Percentiles rank a stretch among this genome's conserved stretches.
phyloP scores from a whole-genome alignment of 2,113 vertebrate genomes.

The Ovibos moschatus region DNA sequence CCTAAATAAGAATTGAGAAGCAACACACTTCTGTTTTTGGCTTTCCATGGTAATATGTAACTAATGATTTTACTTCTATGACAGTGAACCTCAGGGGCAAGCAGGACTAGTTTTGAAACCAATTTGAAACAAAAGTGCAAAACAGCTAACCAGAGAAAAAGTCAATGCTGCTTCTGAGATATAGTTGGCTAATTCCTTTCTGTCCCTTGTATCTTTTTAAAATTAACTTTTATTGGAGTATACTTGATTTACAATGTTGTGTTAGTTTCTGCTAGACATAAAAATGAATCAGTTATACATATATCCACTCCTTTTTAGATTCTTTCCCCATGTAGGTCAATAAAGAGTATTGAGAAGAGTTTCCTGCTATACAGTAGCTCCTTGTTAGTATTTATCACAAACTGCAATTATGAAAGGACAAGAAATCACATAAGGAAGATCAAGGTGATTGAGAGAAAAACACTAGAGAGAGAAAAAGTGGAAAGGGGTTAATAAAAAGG shows the following conservation, averaged over 20 bases:
- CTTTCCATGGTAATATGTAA: neutral
- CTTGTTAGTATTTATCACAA: neutral
- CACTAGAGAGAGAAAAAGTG: neutral
- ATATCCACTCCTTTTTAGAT: neutral
- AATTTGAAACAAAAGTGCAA: neutral
- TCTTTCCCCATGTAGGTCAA: neutral
- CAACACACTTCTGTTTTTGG: neutral
- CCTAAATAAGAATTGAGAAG: neutral
- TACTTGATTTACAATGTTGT: neutral
- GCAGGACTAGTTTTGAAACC: neutral
- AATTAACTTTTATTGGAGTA: neutral
- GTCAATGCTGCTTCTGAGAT: neutral
- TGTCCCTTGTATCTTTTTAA: neutral
- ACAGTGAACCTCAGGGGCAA: neutral
- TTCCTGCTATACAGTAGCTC: neutral
- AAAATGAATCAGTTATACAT: neutral
- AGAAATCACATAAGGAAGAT: neutral
- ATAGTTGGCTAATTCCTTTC: neutral
- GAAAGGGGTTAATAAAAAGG: neutral
- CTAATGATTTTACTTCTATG: neutral
- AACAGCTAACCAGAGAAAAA: neutral
- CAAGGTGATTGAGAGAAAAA: neutral
- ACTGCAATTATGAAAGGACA: neutral
- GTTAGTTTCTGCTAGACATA: neutral
- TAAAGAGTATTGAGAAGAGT: neutral